Evolutionary conservation across 2,797 vertebrate genomes (phyloP), one percentile per base, ranked within the genome.

Genomic region (Fistularia tabacaria): DNA sequence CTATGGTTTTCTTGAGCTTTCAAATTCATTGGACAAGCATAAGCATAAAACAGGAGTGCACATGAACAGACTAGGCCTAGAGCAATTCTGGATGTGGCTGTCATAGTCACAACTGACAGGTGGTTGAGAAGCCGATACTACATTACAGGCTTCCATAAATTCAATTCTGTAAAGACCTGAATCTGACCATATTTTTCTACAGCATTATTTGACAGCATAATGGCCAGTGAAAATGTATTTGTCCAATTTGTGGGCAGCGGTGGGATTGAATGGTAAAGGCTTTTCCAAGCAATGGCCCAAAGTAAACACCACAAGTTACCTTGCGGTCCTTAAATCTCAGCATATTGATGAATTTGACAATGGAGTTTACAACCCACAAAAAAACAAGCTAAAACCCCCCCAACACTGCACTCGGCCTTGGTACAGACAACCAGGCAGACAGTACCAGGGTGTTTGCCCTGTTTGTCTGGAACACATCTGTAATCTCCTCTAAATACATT

Each of bases 401-500:
- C n/a, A 25, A 25, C 25, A 25, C 25, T 5, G 5, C 71, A 73
- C 68, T 76, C 54, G 56, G 47, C 59, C 46, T 9, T 42, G 52
- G 61, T 51, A 58, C 71, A 82, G 75, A 75, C 71, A 69, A 69
- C 52, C 55, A 62, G 75, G 58, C 77, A 82, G 85, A 85, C 76
- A 68, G 69, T 52, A 73, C 38, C 42, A 73, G 65, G 62, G 66
- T 85, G 80, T 81, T 73, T 74, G 73, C 66, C 61, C 79, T 75
- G 41, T 85, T 85, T 81, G 85, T 86, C 85, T 80, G 72, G 70
- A 75, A 79, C 79, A 70, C 71, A 80, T 82, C 85, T 85, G 82
- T 84, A 87, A 87, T 89, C 86, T 87, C 78, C 80, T 85, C 75
- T 84, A 88, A 89, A 90, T 87, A 84, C 65, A 78, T 82, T 83